Base-by-base conservation (phyloP, 2,113 vertebrate species). In the Syngnathus scovelli region DNA sequence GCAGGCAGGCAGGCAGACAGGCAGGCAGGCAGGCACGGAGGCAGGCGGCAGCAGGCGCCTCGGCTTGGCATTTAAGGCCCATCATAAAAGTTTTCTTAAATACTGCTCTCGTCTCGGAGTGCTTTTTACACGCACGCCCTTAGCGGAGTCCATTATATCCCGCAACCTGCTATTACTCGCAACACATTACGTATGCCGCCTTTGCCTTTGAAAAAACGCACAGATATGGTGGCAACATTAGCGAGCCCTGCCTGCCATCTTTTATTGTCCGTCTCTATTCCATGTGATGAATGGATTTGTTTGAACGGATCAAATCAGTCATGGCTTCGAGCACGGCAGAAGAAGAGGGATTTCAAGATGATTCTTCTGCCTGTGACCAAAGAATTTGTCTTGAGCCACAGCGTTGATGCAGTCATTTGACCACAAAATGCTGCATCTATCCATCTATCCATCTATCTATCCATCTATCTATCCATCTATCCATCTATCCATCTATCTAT, bases 141-240 rank as follows among this genome's bases (percentile, higher is more conserved):
- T 74, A 88, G 86, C 81, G 70, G 76, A 88, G 84, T 85, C 84
- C 89, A 90, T 88, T 90, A 89, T 90, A 85, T 88, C 83, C 80
- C 77, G 77, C 77, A 83, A 85, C 81, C 81, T 80, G 77, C 85
- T 78, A 86, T 88, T 85, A 88, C 81, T 71, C 43, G 73, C 9
- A 78, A 70, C 82, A 84, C 85, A 83, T 78, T 49, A 72, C 27
- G 27, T 27, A 27, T 27, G 27, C 27, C 27, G 27, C 27, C 2
- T 27, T 27, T 2, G 73, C 69, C 68, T 88, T 71, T 80, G 74
- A 81, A 62, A 77, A 83, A 80, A 72, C 41, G 8, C 67, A 68
- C 59, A 71, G 67, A 76, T 75, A 54, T 43, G 64, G 78, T 23
- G 64, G 52, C 70, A 27, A 27, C 27, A 81, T 80, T 69, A 59